phyloP scores from a whole-genome alignment of 2,113 vertebrate genomes.

The Eidolon helvum region DNA sequence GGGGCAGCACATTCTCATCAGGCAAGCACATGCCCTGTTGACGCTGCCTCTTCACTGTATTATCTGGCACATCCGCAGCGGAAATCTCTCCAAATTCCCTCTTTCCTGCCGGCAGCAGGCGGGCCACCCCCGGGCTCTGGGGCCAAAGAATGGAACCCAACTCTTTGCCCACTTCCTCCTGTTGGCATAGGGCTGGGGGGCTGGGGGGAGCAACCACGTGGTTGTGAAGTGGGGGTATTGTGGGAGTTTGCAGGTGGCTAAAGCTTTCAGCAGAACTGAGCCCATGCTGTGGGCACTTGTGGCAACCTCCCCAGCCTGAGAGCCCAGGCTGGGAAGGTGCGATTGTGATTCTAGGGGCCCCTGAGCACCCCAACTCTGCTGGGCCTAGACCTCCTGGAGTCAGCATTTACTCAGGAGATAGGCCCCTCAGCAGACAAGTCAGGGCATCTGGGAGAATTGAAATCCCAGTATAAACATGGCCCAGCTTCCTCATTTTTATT shows the following conservation, averaged over 20 bases:
- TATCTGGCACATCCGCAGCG: conserved; percentile 70
- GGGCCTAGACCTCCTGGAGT: not conserved
- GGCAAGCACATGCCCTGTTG: conserved; percentile 65
- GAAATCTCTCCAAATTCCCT: conserved; percentile 80
- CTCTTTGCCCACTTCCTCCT: conserved; percentile 53
- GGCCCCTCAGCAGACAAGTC: not conserved
- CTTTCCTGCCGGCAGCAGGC: conserved; percentile 74
- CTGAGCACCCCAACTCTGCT: accelerated
- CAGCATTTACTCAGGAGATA: not conserved
- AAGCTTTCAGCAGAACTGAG: not conserved
- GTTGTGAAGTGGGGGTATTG: not conserved
- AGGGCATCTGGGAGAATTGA: not conserved
- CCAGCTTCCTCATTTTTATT: not conserved
- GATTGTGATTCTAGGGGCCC: not conserved
- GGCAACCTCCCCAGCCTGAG: not conserved
- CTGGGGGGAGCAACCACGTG: not conserved
- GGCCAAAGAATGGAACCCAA: conserved; percentile 50
- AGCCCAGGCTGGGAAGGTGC: not conserved
- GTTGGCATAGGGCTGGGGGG: not conserved
- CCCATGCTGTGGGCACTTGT: not conserved
- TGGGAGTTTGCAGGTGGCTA: not conserved
- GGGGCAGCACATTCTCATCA: conserved; percentile 11
- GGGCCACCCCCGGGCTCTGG: conserved; percentile 68
- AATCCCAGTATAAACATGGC: not conserved
- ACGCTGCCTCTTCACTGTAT: conserved; percentile 19